These are phyloP conservation scores for Rhopilema esculentum DNA, from an alignment of 30 jellyfish, hydroid and myxozoan species.

Conservation along the genomic window DNA sequence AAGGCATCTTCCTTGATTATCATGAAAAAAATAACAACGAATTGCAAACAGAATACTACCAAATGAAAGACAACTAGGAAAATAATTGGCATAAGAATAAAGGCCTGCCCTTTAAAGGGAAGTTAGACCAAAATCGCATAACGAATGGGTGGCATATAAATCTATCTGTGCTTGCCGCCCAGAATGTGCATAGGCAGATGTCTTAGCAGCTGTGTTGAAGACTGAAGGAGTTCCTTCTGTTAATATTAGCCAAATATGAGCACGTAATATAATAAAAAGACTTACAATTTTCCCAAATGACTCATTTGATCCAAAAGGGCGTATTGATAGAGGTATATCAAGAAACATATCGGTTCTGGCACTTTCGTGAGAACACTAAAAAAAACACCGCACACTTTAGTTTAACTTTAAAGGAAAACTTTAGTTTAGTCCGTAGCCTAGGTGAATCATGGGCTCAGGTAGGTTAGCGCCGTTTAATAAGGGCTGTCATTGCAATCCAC, in stretches of 20 bases:
- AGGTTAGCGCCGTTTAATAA: too few relatives aligned
- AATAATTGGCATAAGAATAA: too few relatives aligned
- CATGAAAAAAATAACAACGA: neutral
- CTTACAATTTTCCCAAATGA: conserved; percentile 79
- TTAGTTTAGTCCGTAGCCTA: neutral
- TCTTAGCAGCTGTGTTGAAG: too few relatives aligned
- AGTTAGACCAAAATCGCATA: neutral
- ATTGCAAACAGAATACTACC: neutral
- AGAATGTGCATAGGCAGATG: too few relatives aligned
- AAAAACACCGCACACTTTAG: too few relatives aligned
- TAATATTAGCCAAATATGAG: too few relatives aligned
- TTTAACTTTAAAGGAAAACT: neutral
- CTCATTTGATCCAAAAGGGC: conserved; percentile 93
- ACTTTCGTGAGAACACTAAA: conserved; percentile 85
- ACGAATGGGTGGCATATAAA: neutral
- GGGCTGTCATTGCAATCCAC: too few relatives aligned
- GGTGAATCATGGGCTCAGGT: too few relatives aligned
- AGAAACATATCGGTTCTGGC: conserved; percentile 85
- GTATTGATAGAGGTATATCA: conserved; percentile 84
- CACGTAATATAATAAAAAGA: neutral
- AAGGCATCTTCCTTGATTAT: conserved; percentile 87
- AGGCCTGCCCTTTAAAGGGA: too few relatives aligned
- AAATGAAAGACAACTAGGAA: too few relatives aligned
- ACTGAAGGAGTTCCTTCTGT: too few relatives aligned
- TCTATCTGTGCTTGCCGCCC: neutral